Evolutionary conservation across 1,140 invertebrate genomes (phyloP).

Genomic region (Drosophila dunni): DNA sequence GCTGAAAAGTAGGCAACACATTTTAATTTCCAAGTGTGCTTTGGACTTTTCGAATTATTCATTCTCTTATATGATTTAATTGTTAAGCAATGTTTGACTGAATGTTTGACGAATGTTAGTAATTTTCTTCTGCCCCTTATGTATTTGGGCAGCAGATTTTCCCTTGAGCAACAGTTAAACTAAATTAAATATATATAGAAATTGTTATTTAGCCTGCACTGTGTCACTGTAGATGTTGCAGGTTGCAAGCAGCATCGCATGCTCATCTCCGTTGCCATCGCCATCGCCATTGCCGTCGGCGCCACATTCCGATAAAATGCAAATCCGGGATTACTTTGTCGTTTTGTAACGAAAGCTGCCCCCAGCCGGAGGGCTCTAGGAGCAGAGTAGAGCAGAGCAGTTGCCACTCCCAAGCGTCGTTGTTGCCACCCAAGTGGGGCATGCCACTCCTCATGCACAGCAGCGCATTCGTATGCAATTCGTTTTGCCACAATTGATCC

Average conservation of each 20-base stretch:
- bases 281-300: constrained; percentile 56
- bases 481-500: constrained; percentile 83
- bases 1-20: too few relatives aligned
- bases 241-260: constrained; percentile 33
- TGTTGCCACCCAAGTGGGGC: too few relatives aligned
- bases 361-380: constrained; percentile 21
- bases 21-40: too few relatives aligned
- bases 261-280: constrained; percentile 16
- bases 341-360: constrained; percentile 79
- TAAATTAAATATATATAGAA: neutral
- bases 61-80: too few relatives aligned
- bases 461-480: constrained; percentile 80
- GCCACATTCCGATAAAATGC: constrained; percentile 82
- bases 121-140: neutral
- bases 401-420: constrained; percentile 1
- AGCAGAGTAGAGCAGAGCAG: constrained; percentile 2
- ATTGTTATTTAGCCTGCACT: constrained; percentile 17
- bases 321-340: constrained; percentile 83
- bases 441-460: constrained; percentile 40
- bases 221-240: constrained; percentile 22
- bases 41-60: too few relatives aligned
- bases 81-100: too few relatives aligned
- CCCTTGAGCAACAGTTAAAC: neutral
- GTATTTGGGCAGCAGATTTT: neutral
- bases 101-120: neutral